Evolutionary conservation across 2,888 invertebrate genomes (phyloP), one percentile per base, ranked within the genome.

Genomic region (Sarcophaga subvicina): DNA sequence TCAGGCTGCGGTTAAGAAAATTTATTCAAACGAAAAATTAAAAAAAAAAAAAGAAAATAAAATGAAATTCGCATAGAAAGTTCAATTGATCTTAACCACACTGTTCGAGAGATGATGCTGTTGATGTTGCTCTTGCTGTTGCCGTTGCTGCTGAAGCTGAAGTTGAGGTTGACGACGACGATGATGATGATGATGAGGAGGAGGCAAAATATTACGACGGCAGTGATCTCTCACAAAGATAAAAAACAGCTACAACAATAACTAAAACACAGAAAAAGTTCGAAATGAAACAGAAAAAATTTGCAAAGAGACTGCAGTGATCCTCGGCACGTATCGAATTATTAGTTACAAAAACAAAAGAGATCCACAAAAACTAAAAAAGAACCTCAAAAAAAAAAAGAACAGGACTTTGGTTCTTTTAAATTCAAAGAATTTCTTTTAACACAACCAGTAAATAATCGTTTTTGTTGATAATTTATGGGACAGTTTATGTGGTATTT

Each of bases 61-160:
- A 63, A 66, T 60, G 69, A 76, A 81, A 84, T 66, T 87, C 75
- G 81, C 87, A 84, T 87, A 87, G 87, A 87, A 87, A 84, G 87
- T 87, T 87, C 81, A 87, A 85, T 88, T 88, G 82, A 80, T 83
- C 72, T 79, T 79, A 86, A 73, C 71, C 87, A 75, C 75, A 84
- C 27, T 64, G 54, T 82, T 76, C 75, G 70, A 60, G 69, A 78
- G 76, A 71, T 80, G 76, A 66, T 71, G 84, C 20, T 64, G 67
- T 6, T 77, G 37, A 14, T 54, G 25, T 14, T 80, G 76, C 60
- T 71, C 80, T 17, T 64, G 59, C 6, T 77, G 14, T n/a, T 49
- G 20, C 22, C 71, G 66, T 45, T 69, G 47, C 2, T 14, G 14
- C 49, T 49, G 14, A 11, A 1, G 11, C 17, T 54, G 45, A 27